Conservation (phyloP, 2,888 invertebrate species). For the Agrochola macilenta region DNA sequence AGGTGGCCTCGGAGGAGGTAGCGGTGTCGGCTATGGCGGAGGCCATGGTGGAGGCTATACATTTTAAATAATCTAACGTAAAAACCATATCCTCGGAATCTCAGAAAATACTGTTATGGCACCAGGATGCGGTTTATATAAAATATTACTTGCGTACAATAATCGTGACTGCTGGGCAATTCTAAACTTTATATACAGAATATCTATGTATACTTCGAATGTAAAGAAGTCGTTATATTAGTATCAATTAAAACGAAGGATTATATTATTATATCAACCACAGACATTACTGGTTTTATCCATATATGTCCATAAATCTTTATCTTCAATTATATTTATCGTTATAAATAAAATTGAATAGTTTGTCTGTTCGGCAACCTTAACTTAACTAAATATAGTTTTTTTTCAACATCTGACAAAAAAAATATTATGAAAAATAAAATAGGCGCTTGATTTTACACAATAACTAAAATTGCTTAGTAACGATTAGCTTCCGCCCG, state of each 20-base stretch:
- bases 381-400: not conserved
- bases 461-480: not conserved
- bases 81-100: constrained; percentile 38
- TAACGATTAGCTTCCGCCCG: too few relatives aligned
- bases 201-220: constrained; percentile 19
- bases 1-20: constrained; percentile 44
- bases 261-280: constrained; percentile 37
- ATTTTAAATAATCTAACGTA: not conserved
- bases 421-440: too few relatives aligned
- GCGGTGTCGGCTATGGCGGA: constrained; percentile 74
- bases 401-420: not conserved
- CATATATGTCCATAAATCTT: constrained; percentile 16
- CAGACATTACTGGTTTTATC: constrained; percentile 27
- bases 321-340: constrained; percentile 9
- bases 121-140: constrained; percentile 66
- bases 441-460: not conserved
- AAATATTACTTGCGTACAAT: constrained; percentile 22
- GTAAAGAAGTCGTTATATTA: constrained; percentile 42
- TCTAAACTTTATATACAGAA: constrained; percentile 26
- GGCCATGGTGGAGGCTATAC: constrained; percentile 56
- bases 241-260: constrained; percentile 49
- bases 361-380: not conserved
- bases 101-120: constrained; percentile 24
- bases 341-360: not conserved
- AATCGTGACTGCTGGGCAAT: constrained; percentile 59